Conservation (phyloP, 2,797 vertebrate genomes). For the Naso thynnoides region DNA sequence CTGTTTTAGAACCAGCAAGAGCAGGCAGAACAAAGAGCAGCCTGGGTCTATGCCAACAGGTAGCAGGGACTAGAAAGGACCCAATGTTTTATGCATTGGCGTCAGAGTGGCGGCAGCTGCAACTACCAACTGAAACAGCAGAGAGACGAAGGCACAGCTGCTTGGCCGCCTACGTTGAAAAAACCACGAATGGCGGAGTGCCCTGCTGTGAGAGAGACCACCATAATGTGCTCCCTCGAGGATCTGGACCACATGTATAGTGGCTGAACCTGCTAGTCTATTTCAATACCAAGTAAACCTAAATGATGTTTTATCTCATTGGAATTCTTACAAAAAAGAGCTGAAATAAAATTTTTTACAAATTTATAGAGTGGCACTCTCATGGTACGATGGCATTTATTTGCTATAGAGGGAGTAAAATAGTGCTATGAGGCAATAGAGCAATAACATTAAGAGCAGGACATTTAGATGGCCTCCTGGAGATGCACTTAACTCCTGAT, state of each 20-base stretch:
- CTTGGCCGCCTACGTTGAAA: neutral
- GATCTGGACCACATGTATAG: conserved; percentile 8
- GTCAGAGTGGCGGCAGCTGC: neutral
- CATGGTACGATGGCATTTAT: conserved; percentile 11
- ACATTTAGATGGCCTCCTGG: conserved; percentile 35
- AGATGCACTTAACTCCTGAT: conserved; percentile 47
- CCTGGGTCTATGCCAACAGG: conserved; percentile 42
- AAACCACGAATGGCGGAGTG: conserved; percentile 4
- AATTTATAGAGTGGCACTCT: neutral
- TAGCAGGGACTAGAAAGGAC: conserved; percentile 39
- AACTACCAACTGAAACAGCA: conserved; percentile 2
- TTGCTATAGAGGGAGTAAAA: conserved; percentile 7
- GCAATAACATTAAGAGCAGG: conserved; percentile 23
- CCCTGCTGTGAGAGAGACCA: conserved; percentile 4
- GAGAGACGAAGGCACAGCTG: conserved; percentile 35
- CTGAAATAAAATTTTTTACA: conserved; percentile 28
- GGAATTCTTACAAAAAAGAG: neutral
- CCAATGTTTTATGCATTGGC: conserved; percentile 57
- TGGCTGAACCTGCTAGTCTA: conserved; percentile 5
- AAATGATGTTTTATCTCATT: neutral
- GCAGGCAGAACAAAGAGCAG: conserved; percentile 45
- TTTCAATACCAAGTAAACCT: neutral
- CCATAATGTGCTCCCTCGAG: neutral
- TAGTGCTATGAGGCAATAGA: conserved; percentile 3
- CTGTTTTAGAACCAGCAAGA: conserved; percentile 36